Evolutionary conservation across 2,888 invertebrate genomes (phyloP).

Genomic region (Paralinhomoeus sp.): DNA sequence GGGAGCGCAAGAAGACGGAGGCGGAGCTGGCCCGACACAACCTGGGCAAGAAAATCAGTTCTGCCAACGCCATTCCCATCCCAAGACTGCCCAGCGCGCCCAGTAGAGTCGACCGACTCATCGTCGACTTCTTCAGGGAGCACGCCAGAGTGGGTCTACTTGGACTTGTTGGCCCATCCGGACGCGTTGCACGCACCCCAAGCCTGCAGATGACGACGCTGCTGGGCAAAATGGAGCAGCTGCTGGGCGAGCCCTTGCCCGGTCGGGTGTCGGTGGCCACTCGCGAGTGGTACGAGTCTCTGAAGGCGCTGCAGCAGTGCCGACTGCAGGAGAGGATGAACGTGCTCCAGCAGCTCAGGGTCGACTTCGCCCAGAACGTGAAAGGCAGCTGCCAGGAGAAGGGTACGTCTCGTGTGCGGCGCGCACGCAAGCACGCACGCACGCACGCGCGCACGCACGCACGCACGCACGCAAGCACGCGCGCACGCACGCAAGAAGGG

Average conservation of each 20-base stretch:
- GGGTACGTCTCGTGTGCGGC: too few relatives aligned
- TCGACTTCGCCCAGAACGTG: too few relatives aligned
- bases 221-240: conserved; percentile 49
- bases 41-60: conserved; percentile 52
- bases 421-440: too few relatives aligned
- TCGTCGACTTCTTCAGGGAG: conserved; percentile 54
- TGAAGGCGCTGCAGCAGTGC: conserved; percentile 46
- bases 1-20: conserved; percentile 45
- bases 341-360: conserved; percentile 28
- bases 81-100: conserved; percentile 54
- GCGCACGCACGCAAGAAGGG: too few relatives aligned
- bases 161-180: neutral
- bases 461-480: too few relatives aligned
- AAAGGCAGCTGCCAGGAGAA: too few relatives aligned
- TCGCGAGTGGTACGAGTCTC: conserved; percentile 47
- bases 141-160: conserved; percentile 35
- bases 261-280: conserved; percentile 44
- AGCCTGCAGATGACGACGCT: conserved; percentile 40
- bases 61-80: conserved; percentile 48
- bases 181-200: neutral
- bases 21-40: conserved; percentile 46
- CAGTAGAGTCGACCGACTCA: conserved; percentile 49
- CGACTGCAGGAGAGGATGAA: conserved; percentile 46
- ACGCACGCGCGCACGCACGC: too few relatives aligned
- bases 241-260: conserved; percentile 42